A percentile compares a stretch with the other conserved stretches of the same genome.
These are phyloP conservation scores for Dipodomys stephensi DNA, from an alignment of 2,113 vertebrate genomes.

Conservation along the genomic window DNA sequence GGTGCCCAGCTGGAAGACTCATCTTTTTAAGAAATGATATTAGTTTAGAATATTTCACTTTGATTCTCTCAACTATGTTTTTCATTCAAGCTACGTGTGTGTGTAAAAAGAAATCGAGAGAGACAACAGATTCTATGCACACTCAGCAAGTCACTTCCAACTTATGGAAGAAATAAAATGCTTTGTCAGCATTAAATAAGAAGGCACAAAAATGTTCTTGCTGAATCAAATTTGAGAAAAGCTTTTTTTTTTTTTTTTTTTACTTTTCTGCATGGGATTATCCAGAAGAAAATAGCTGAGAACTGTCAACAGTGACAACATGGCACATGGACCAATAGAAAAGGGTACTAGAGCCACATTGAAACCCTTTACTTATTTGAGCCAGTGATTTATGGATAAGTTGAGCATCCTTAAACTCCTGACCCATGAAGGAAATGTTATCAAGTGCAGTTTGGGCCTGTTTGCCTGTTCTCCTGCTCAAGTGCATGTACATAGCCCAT, in stretches of 20 bases:
- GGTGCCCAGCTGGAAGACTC: background rate
- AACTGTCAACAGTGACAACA: background rate
- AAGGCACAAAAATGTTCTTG: background rate
- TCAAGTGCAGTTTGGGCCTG: background rate
- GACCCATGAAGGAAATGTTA: background rate
- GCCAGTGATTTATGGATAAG: background rate
- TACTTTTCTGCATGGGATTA: conserved; percentile 5
- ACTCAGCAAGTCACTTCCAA: background rate
- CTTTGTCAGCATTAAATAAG: conserved; percentile 47
- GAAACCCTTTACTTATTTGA: background rate
- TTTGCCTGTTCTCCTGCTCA: no score
- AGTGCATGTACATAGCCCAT: background rate
- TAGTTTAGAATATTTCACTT: background rate
- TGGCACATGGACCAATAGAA: background rate
- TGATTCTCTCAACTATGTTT: background rate
- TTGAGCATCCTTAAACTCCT: background rate
- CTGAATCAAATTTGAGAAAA: background rate
- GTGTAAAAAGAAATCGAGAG: background rate
- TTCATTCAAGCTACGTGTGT: background rate
- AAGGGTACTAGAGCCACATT: conserved; percentile 1
- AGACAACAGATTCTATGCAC: background rate
- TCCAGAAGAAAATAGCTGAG: background rate
- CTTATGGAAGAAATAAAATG: conserved; percentile 38
- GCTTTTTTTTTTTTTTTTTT: no score
- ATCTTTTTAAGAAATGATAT: background rate